Conservation (phyloP, 1,140 invertebrate genomes). For the Chlorops oryzae region DNA sequence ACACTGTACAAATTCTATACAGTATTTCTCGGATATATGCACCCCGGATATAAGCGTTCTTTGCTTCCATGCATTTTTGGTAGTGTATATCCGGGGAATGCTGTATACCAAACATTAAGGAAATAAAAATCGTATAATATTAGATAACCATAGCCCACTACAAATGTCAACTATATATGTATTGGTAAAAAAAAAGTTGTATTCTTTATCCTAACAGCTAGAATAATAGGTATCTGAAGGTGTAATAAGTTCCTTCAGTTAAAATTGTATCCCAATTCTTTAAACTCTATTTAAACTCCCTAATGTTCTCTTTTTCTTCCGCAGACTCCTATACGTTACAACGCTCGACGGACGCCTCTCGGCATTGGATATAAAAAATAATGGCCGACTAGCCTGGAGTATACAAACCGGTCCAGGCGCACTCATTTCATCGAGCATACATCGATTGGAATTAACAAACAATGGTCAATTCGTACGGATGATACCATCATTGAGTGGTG, state of each 20-base stretch:
- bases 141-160: not conserved
- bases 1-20: constrained; percentile 2
- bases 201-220: not conserved
- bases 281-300: not conserved
- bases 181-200: not conserved
- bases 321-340: constrained; percentile 72
- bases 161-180: too few species aligned
- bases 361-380: constrained; percentile 62
- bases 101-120: not conserved
- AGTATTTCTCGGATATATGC: too few species aligned
- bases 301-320: not conserved
- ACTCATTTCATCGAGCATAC: constrained; percentile 77
- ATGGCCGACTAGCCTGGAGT: constrained; percentile 68
- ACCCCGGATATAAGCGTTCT: not conserved
- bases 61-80: not conserved
- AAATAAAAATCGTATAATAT: not conserved
- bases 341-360: constrained; percentile 81
- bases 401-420: constrained; percentile 65
- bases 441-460: constrained; percentile 73
- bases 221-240: not conserved
- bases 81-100: not conserved
- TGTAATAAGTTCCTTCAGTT: too few species aligned
- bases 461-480: constrained; percentile 80
- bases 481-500: constrained; percentile 85
- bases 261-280: too few species aligned